Evolutionary conservation across 2,113 vertebrate genomes (phyloP).

Genomic region (Thymallus thymallus): DNA sequence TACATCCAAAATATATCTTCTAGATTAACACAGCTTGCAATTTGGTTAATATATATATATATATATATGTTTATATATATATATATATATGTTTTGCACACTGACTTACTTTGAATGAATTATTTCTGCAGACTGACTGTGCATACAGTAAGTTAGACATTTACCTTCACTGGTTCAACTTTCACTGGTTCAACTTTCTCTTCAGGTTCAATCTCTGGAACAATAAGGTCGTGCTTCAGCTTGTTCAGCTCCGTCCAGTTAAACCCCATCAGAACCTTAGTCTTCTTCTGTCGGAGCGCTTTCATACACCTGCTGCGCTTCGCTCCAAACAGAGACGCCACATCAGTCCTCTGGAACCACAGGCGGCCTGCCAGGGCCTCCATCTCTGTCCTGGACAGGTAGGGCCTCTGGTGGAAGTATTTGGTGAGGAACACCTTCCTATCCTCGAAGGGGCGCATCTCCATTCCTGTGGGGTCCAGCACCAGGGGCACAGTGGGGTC

Average conservation of each 20-base stretch:
- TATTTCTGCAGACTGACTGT: background rate
- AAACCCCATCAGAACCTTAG: conserved; percentile 41
- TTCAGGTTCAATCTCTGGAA: conserved; percentile 31
- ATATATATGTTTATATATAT: too few relatives aligned
- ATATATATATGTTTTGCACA: conserved; percentile 9
- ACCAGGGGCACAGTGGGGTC: conserved; percentile 66
- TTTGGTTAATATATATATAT: conserved; percentile 9
- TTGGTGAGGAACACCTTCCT: conserved; percentile 80
- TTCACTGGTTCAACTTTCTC: background rate
- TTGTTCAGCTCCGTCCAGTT: conserved; percentile 47
- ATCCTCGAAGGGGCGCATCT: conserved; percentile 73
- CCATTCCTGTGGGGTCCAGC: conserved; percentile 74
- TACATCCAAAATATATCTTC: conserved; percentile 6
- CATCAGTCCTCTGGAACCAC: conserved; percentile 77
- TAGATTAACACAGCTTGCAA: background rate
- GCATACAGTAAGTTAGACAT: conserved; percentile 7
- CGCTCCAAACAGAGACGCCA: conserved; percentile 78
- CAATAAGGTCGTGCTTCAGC: conserved; percentile 37
- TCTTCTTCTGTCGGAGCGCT: conserved; percentile 35
- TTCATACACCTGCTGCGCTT: conserved; percentile 62
- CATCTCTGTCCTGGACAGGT: conserved; percentile 80
- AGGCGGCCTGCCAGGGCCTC: conserved; percentile 74
- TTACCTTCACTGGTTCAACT: background rate
- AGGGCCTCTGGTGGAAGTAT: conserved; percentile 84
- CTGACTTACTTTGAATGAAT: conserved; percentile 15